These are phyloP conservation scores for Oreochromis grahami DNA, from an alignment of 2,797 vertebrate genomes.

Conservation along the genomic window DNA sequence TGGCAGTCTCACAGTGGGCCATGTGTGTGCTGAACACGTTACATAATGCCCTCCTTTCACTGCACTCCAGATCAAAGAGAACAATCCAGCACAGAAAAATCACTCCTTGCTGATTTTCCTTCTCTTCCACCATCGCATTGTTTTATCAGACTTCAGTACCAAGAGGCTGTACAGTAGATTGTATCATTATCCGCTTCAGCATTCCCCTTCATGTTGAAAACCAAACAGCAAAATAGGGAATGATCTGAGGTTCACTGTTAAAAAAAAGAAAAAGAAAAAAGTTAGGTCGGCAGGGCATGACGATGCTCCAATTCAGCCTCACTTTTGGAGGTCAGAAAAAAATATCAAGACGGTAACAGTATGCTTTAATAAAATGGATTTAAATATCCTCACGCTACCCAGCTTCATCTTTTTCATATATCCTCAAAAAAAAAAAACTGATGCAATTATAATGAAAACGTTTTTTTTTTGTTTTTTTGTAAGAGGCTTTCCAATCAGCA, in stretches of 20 bases:
- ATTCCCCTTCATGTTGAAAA: slow-evolving; percentile 53
- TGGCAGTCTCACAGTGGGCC: slow-evolving; percentile 80
- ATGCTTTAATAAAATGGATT: slow-evolving; percentile 13
- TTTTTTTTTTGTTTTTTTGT: background rate
- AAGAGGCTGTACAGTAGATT: slow-evolving; percentile 39
- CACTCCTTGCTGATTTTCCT: slow-evolving; percentile 59
- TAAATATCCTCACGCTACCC: background rate
- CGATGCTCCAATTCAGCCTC: background rate
- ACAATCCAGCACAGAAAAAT: slow-evolving; percentile 68
- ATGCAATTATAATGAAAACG: slow-evolving; percentile 22
- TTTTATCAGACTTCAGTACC: slow-evolving; percentile 50
- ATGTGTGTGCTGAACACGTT: slow-evolving; percentile 81
- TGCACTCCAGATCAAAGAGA: slow-evolving; percentile 75
- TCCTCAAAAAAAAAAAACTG: background rate
- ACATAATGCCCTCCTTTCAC: slow-evolving; percentile 78
- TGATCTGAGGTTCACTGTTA: slow-evolving; percentile 33
- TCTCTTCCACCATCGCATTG: slow-evolving; percentile 50
- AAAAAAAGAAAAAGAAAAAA: background rate
- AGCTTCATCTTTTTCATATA: background rate
- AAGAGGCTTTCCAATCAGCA: background rate
- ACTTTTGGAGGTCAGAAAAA: background rate
- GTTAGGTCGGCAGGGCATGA: background rate
- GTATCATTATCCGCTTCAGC: slow-evolving; percentile 26
- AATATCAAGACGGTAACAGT: background rate
- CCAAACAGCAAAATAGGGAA: slow-evolving; percentile 46